Conservation (phyloP, 2,888 invertebrate species). For the Phyto melanocephala region DNA sequence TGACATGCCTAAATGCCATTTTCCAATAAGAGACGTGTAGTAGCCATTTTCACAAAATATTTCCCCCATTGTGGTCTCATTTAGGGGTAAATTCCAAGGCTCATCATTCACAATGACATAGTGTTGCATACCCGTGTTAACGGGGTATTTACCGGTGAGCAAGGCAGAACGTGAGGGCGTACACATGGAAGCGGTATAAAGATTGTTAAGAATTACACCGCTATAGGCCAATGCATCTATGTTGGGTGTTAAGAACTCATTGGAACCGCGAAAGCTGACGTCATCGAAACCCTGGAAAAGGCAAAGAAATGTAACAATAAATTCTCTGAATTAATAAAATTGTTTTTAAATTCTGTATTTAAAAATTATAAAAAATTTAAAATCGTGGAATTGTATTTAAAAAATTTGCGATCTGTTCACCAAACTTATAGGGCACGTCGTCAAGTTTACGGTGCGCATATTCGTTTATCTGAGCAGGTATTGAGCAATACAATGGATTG, state of each 20-base stretch:
- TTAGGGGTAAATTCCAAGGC: constrained; percentile 86
- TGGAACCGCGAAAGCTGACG: constrained; percentile 92
- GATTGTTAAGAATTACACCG: constrained; percentile 89
- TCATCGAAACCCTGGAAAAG: constrained; percentile 91
- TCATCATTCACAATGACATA: constrained; percentile 84
- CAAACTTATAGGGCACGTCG: too few species aligned
- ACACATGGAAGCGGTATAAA: constrained; percentile 90
- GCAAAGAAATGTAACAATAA: too few species aligned
- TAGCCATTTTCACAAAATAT: constrained; percentile 86
- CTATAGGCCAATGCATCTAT: constrained; percentile 92
- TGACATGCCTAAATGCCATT: constrained; percentile 94
- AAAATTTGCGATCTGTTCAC: too few species aligned
- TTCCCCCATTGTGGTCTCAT: constrained; percentile 86
- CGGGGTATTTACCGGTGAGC: constrained; percentile 92
- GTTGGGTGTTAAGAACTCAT: constrained; percentile 93
- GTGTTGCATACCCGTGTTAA: constrained; percentile 89
- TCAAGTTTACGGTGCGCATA: too few species aligned
- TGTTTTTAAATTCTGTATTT: too few species aligned
- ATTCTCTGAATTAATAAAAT: too few species aligned
- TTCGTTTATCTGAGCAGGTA: too few species aligned
- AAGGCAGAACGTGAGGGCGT: constrained; percentile 91
- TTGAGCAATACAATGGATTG: too few species aligned
- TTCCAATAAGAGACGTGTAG: constrained; percentile 89
- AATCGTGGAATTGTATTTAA: too few species aligned
- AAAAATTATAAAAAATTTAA: too few species aligned